These are phyloP conservation scores for Galeopterus variegatus DNA, from an alignment of 2,113 vertebrate genomes.

Conservation along the genomic window DNA sequence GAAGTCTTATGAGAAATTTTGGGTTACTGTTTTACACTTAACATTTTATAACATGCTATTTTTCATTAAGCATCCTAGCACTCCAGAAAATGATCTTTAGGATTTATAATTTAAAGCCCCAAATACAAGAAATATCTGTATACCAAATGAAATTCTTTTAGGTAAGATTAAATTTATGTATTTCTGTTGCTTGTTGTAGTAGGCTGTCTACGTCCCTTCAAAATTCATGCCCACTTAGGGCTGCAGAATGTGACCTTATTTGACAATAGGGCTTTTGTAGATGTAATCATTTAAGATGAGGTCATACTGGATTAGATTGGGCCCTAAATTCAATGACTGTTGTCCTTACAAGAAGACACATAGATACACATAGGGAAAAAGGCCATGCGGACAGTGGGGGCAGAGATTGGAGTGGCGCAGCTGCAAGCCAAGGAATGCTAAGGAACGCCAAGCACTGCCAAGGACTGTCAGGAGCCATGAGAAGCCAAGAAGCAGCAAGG, in stretches of 20 bases:
- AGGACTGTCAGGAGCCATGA: neutral
- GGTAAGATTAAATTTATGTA: neutral
- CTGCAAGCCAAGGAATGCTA: neutral
- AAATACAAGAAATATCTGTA: conserved; percentile 33
- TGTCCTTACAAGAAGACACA: neutral
- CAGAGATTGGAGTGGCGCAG: neutral
- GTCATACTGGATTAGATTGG: neutral
- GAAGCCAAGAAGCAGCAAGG: neutral
- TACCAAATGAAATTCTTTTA: neutral
- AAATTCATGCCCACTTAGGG: neutral
- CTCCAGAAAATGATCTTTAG: neutral
- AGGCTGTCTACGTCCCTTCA: neutral
- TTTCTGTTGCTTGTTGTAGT: neutral
- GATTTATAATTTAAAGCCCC: neutral
- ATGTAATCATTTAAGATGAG: neutral
- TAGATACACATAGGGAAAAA: neutral
- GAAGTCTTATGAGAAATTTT: neutral
- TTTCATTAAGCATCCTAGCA: conserved; percentile 26
- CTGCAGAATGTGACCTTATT: neutral
- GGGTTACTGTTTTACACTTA: neutral
- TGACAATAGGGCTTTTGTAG: neutral
- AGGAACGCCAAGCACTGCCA: neutral
- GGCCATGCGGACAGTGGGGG: neutral
- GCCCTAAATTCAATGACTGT: neutral
- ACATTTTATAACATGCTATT: conserved; percentile 29